Evolutionary conservation across 2,797 vertebrate genomes (phyloP).

Genomic region (Thalassophryne amazonica): DNA sequence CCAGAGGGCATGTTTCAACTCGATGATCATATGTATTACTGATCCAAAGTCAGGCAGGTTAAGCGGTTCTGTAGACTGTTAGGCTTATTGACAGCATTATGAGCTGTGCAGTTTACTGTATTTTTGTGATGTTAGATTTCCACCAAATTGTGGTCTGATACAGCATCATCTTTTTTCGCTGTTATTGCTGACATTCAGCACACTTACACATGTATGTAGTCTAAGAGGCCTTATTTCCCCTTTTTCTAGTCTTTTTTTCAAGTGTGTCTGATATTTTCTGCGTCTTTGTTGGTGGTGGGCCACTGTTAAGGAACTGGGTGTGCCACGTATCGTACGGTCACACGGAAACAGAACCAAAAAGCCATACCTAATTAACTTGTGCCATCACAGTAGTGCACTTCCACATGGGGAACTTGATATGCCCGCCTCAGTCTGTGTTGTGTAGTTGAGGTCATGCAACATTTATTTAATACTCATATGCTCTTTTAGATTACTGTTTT

Average conservation of each 20-base stretch:
- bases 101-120: neutral
- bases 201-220: slow-evolving; percentile 14
- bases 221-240: slow-evolving; percentile 47
- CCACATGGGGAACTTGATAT: slow-evolving; percentile 45
- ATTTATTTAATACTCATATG: slow-evolving; percentile 55
- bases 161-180: slow-evolving; percentile 19
- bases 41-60: too few relatives aligned
- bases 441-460: slow-evolving; percentile 69
- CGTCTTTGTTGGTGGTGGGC: slow-evolving; percentile 69
- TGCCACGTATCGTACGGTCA: slow-evolving; percentile 43
- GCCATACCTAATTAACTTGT: slow-evolving; percentile 66
- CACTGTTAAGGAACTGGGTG: slow-evolving; percentile 64
- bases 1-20: neutral
- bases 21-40: too few relatives aligned
- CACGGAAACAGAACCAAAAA: slow-evolving; percentile 57
- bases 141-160: slow-evolving; percentile 5
- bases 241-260: slow-evolving; percentile 29
- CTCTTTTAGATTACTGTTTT: slow-evolving; percentile 38
- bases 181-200: slow-evolving; percentile 14
- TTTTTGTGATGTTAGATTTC: slow-evolving; percentile 8
- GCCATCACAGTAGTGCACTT: slow-evolving; percentile 41
- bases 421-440: slow-evolving; percentile 55
- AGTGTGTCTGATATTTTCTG: slow-evolving; percentile 44
- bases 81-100: slow-evolving; percentile 1
- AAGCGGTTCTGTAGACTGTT: neutral